Conservation (phyloP, 2,113 vertebrate genomes). For the Cairina moschata region DNA sequence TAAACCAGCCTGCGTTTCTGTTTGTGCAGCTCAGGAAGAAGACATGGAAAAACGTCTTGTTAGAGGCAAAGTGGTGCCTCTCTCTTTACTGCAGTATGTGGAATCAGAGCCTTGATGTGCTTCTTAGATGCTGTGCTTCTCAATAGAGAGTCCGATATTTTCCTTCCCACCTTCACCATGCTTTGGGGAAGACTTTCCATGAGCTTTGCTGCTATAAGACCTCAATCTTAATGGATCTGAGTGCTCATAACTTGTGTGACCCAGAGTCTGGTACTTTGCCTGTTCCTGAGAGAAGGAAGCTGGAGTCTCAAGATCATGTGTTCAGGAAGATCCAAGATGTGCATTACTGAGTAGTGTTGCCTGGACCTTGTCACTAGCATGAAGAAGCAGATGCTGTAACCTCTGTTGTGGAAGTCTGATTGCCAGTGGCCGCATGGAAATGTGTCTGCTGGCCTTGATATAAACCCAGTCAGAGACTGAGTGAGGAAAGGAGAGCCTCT, state of each 20-base stretch:
- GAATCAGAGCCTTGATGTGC: neutral
- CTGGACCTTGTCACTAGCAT: neutral
- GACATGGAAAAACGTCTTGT: rapidly evolving
- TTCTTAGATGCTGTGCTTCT: neutral
- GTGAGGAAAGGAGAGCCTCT: neutral
- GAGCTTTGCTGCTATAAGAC: neutral
- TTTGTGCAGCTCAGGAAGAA: neutral
- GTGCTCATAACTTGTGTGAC: neutral
- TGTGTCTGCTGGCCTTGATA: neutral
- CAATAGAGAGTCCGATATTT: neutral
- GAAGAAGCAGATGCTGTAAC: neutral
- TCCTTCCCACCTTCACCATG: neutral
- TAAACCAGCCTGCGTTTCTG: neutral
- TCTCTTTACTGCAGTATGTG: neutral
- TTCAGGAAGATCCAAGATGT: neutral
- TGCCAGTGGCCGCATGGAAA: neutral
- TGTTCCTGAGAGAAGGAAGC: neutral
- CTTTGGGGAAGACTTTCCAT: neutral
- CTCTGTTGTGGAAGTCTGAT: neutral
- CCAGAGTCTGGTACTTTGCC: neutral
- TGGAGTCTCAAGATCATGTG: neutral
- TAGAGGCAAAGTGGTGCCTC: neutral
- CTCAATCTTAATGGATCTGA: neutral
- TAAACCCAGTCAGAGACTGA: neutral
- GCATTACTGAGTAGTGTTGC: neutral